Conservation (phyloP, 2,797 vertebrate species). For the Sebastiscus albofasciatus region DNA sequence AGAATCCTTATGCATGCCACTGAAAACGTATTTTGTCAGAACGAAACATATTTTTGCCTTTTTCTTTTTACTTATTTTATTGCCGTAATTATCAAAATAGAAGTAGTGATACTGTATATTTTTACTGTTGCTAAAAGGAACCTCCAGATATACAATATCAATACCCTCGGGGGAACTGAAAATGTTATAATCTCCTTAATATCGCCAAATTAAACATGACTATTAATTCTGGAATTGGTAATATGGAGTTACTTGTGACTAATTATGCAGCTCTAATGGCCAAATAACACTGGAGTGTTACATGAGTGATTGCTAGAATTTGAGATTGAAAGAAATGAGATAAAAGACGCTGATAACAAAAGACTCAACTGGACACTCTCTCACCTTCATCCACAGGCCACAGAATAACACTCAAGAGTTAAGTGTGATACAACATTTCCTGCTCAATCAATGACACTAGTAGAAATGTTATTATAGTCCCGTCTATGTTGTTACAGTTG, state of each 20-base stretch:
- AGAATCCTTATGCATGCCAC: neutral
- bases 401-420: neutral
- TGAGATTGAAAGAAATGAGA: neutral
- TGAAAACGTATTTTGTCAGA: neutral
- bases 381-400: neutral
- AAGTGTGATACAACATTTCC: conserved; percentile 1
- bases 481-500: conserved; percentile 34
- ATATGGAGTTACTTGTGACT: neutral
- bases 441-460: conserved; percentile 14
- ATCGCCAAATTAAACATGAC: neutral
- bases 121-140: neutral
- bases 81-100: neutral
- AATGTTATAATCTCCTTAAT: neutral
- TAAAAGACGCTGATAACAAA: neutral
- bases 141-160: neutral
- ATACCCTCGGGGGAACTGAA: neutral
- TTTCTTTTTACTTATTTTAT: neutral
- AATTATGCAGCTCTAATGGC: conserved; percentile 16
- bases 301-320: neutral
- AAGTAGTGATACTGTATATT: no score
- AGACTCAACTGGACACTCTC: neutral
- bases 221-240: neutral
- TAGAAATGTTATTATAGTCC: conserved; percentile 33
- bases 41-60: neutral
- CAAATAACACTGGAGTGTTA: neutral